Conservation (phyloP, 1,140 invertebrate genomes). For the Zaprionus lachaisei region DNA sequence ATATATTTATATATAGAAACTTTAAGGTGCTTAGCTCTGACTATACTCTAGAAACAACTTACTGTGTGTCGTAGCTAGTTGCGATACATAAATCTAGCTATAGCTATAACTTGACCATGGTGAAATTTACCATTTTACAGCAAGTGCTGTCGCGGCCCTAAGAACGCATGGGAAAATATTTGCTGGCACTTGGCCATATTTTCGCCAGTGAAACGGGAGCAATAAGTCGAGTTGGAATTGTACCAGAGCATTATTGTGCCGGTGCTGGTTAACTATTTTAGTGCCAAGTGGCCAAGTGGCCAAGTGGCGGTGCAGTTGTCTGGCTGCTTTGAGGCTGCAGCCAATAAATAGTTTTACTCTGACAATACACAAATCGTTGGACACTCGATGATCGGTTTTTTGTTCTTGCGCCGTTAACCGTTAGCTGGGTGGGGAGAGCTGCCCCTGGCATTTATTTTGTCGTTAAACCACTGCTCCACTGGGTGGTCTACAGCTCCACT, state of each 20-base stretch:
- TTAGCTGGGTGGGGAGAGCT: constrained; percentile 46
- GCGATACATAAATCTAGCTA: background rate
- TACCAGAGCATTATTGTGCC: constrained; percentile 16
- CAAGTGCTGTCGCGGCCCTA: background rate
- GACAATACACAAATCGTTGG: constrained; percentile 41
- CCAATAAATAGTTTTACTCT: constrained; percentile 20
- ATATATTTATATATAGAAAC: background rate
- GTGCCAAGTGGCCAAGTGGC: constrained; percentile 14
- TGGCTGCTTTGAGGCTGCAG: background rate
- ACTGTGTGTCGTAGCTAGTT: background rate
- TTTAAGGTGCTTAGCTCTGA: background rate
- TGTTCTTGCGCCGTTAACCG: constrained; percentile 47
- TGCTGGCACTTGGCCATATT: constrained; percentile 20
- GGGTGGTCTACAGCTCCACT: constrained; percentile 56
- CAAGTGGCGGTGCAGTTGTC: constrained; percentile 12
- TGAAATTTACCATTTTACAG: constrained; percentile 14
- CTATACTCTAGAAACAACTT: background rate
- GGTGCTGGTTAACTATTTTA: background rate
- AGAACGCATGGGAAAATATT: constrained; percentile 10
- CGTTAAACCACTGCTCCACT: constrained; percentile 55
- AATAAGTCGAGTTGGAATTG: constrained; percentile 26
- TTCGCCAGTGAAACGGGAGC: constrained; percentile 30
- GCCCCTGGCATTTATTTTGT: constrained; percentile 67
- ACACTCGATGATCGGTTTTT: constrained; percentile 45
- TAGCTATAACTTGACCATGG: background rate